Percentiles rank a stretch among this genome's conserved stretches.
Conservation (phyloP, 2,888 invertebrate genomes). For the Dasypogon diadema region DNA sequence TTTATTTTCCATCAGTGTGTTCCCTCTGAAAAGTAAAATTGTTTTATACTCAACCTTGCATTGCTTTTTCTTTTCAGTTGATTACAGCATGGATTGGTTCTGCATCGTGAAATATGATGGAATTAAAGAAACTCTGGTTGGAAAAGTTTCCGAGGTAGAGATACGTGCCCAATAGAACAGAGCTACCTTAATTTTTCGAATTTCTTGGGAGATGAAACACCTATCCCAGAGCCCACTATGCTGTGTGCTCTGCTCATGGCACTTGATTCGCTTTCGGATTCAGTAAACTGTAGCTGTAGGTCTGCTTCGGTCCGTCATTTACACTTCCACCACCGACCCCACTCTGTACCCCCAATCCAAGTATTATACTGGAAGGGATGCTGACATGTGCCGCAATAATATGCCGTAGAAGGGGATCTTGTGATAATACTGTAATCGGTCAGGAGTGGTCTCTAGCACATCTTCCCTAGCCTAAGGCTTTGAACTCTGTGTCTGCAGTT, state of each 20-base stretch:
- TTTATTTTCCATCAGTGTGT: slow-evolving; percentile 21
- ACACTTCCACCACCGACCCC: slow-evolving; percentile 23
- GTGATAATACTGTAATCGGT: slow-evolving; percentile 12
- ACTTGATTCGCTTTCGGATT: slow-evolving; percentile 16
- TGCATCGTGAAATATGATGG: too few relatives aligned
- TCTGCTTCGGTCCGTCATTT: background rate
- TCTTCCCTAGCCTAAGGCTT: slow-evolving; percentile 24
- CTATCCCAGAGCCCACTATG: background rate
- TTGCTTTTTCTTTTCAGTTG: slow-evolving; percentile 1
- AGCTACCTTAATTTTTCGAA: background rate
- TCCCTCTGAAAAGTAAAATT: background rate
- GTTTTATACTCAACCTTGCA: background rate
- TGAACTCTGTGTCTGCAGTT: too few relatives aligned
- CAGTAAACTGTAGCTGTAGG: background rate
- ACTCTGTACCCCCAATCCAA: background rate
- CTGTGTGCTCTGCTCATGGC: slow-evolving; percentile 33
- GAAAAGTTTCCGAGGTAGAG: background rate
- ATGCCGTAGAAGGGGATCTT: slow-evolving; percentile 26
- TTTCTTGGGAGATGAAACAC: background rate
- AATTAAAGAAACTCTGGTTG: too few relatives aligned
- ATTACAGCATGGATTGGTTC: background rate
- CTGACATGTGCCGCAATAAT: slow-evolving; percentile 21
- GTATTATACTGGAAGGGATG: slow-evolving; percentile 14
- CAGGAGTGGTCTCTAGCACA: slow-evolving; percentile 4
- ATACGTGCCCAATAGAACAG: background rate